Conservation (phyloP, 2,797 vertebrate genomes). For the Buceros bicornis region DNA sequence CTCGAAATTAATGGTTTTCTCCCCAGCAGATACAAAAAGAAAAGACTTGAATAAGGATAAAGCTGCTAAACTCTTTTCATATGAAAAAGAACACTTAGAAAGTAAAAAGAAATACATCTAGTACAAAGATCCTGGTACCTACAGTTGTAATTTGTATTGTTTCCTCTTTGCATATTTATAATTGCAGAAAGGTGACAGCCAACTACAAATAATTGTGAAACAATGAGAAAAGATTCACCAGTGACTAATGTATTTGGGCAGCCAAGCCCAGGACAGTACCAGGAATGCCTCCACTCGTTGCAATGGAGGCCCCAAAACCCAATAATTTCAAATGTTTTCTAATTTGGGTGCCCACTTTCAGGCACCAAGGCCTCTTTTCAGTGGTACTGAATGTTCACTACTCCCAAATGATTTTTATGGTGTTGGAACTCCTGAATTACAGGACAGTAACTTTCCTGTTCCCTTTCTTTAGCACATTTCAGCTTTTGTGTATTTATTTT, state of each 20-base stretch:
- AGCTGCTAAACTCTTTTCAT: slow-evolving; percentile 72
- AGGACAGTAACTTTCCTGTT: not conserved
- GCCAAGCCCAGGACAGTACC: not conserved
- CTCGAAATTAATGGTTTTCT: slow-evolving; percentile 74
- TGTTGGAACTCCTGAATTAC: not conserved
- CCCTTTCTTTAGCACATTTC: not conserved
- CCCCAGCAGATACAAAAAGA: slow-evolving; percentile 68
- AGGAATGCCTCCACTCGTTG: not conserved
- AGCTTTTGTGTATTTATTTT: not conserved
- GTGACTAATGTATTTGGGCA: not conserved
- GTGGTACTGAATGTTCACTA: not conserved
- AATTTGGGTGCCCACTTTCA: not conserved
- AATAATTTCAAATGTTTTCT: not conserved
- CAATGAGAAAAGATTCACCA: not conserved
- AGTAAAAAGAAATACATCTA: slow-evolving; percentile 62
- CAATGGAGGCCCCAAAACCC: not conserved
- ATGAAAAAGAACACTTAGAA: slow-evolving; percentile 73
- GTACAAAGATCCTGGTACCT: slow-evolving; percentile 50
- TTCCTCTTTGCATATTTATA: slow-evolving; percentile 49
- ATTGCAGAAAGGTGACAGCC: slow-evolving; percentile 14
- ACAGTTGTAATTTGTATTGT: slow-evolving; percentile 55
- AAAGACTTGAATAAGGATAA: slow-evolving; percentile 68
- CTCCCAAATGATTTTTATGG: not conserved
- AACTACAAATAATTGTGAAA: not conserved
- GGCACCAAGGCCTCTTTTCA: not conserved